Evolutionary conservation across 37 sponge, comb jelly and placozoan species (phyloP), one percentile per base, ranked within the genome.

Genomic region (Corticium candelabrum): DNA sequence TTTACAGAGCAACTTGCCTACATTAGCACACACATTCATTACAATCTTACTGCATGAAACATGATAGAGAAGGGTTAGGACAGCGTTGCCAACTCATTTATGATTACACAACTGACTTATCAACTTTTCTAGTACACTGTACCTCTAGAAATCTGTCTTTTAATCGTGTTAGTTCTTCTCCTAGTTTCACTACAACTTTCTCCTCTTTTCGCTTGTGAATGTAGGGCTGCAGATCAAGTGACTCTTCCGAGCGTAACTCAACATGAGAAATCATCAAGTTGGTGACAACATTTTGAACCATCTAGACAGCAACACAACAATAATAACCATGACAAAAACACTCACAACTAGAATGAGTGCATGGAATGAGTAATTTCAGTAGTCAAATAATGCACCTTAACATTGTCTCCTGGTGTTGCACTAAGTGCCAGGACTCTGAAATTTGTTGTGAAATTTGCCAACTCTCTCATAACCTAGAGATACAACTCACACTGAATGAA

Each of bases 391-490:
- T 4, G 5, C 21, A 70, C 79, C 21, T 57, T 69, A 30, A 94
- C 62, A 69, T 98, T 93, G 79, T 92, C 93, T 21, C 99, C 99
- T 27, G 99, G 99, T 32, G 95, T 98, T 2, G 99, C 99, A 79
- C 90, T 92, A 1, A 98, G 87, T 32, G 89, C 99, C 69, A 98
- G 74, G 39, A 98, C 99, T 41, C 99, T 76, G 68, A 92, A 91
- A 1, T 82, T 30, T 7, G 50, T 69, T 1, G 75, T 82, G 62
- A 78, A 74, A 3, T 41, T 78, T 29, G 56, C 33, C 68, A 98
- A 74, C 78, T 86, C 86, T 67, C 83, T 82, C 7, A 98, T 77
- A 50, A 98, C 97, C 97, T 96, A 76, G 36, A 34, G 36, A 5
- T 21, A 11, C 56, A 43, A 43, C 56, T n/a, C n/a, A n/a, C n/a